Evolutionary conservation across 1,140 invertebrate genomes (phyloP).

Genomic region (Calliopsis andreniformis): DNA sequence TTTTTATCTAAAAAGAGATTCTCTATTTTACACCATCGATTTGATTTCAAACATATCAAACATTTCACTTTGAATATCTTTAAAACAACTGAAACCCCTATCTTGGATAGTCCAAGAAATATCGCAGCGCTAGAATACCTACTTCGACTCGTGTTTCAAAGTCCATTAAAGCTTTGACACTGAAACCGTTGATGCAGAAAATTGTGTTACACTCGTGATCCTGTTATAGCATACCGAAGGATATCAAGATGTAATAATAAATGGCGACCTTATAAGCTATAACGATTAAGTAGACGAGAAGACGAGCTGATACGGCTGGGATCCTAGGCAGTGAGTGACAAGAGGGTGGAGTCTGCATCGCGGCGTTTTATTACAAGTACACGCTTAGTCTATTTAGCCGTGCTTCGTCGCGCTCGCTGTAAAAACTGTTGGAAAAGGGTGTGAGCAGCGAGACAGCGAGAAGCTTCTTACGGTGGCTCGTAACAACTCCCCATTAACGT

Average conservation of each 20-base stretch:
- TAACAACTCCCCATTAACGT: constrained; percentile 37
- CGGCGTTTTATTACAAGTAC: neutral
- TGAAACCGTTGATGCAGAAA: neutral
- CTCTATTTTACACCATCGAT: too few species aligned
- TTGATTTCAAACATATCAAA: too few species aligned
- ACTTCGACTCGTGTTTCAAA: neutral
- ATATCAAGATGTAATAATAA: constrained; percentile 10
- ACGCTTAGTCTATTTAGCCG: neutral
- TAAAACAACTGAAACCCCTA: too few species aligned
- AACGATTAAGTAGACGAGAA: constrained; percentile 5
- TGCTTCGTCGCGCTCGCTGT: neutral
- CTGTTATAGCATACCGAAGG: neutral
- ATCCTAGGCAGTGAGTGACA: too few species aligned
- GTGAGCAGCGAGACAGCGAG: neutral
- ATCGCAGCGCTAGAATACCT: too few species aligned
- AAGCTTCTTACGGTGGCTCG: constrained; percentile 24
- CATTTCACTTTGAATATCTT: too few species aligned
- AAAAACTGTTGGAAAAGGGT: neutral
- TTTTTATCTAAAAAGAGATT: too few species aligned
- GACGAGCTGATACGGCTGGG: too few species aligned
- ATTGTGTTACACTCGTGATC: constrained; percentile 6
- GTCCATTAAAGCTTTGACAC: neutral
- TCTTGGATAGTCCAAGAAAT: too few species aligned
- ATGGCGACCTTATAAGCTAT: neutral
- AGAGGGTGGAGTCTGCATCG: too few species aligned